Evolutionary conservation across 1,140 invertebrate genomes (phyloP), one percentile per base, ranked within the genome.

Genomic region (Neodiprion lecontei): DNA sequence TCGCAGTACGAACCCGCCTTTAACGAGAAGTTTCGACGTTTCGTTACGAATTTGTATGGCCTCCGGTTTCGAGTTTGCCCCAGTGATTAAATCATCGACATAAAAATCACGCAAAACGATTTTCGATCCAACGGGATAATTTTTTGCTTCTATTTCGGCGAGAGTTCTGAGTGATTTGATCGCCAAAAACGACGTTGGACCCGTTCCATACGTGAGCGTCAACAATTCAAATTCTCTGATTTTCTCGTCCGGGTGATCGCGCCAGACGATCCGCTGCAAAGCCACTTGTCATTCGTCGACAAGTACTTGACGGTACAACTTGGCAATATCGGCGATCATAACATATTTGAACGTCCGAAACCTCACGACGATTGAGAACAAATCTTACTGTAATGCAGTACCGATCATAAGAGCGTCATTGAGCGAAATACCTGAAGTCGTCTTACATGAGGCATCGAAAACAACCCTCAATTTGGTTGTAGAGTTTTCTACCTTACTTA

Each of bases 31-130:
- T 0, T 10, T 10, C 7, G 73, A 72, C 8, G 76, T 74, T 40
- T 82, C 21, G 14, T 79, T 72, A 71, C 74, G 12, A 69, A 76
- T 67, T 48, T 67, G 14, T n/a, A 76, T 67, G 23, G 69, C 69
- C 14, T 76, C 69, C 7, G 73, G 17, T 23, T 69, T 53, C 9
- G 65, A 70, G 21, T 72, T 65, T 14, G 78, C 76, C 12, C 83
- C 82, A 10, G 77, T 75, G 7, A 84, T 28, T 4, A 82, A 47
- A 73, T 86, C 83, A 66, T 87, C 83, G 7, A 84, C 79, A 72
- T 83, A 87, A 66, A 81, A 79, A 73, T 82, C 79, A 7, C 53
- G 69, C 17, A 17, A 11, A 10, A 81, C 47, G 28, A 70, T 49
- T 9, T 70, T 4, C 14, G 69, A 70, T 10, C 48, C 69, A n/a